phyloP scores from a whole-genome alignment of 2,888 invertebrate genomes.

The Onthophagus sagittarius region DNA sequence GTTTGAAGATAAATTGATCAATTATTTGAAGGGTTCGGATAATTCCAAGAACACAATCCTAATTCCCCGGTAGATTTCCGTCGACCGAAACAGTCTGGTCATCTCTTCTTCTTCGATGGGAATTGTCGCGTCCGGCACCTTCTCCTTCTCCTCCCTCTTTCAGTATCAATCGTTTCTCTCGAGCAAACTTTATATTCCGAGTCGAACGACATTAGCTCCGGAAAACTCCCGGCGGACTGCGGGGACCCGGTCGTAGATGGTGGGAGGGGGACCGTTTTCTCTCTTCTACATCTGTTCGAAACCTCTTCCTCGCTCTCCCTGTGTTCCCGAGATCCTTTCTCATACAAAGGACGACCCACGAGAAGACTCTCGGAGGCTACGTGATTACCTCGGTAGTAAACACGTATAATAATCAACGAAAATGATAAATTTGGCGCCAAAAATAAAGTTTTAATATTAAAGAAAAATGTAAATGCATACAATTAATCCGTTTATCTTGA shows the following conservation, averaged over 20 bases:
- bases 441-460: not conserved
- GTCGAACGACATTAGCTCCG: not conserved
- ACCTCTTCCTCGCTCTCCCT: not conserved
- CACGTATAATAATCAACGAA: slow-evolving; percentile 5
- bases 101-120: not conserved
- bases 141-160: not conserved
- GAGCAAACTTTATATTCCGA: not conserved
- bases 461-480: no score
- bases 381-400: slow-evolving; percentile 2
- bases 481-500: no score
- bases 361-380: not conserved
- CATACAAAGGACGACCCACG: not conserved
- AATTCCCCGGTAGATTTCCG: not conserved
- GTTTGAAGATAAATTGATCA: not conserved
- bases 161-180: not conserved
- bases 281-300: not conserved
- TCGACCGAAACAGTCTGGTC: not conserved
- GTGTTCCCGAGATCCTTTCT: not conserved
- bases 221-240: not conserved
- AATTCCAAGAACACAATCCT: not conserved
- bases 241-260: not conserved
- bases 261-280: not conserved
- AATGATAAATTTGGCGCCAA: not conserved
- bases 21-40: not conserved
- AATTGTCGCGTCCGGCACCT: not conserved